Evolutionary conservation across 2,888 invertebrate species (phyloP).

Genomic region (Drosophila mayaguana): DNA sequence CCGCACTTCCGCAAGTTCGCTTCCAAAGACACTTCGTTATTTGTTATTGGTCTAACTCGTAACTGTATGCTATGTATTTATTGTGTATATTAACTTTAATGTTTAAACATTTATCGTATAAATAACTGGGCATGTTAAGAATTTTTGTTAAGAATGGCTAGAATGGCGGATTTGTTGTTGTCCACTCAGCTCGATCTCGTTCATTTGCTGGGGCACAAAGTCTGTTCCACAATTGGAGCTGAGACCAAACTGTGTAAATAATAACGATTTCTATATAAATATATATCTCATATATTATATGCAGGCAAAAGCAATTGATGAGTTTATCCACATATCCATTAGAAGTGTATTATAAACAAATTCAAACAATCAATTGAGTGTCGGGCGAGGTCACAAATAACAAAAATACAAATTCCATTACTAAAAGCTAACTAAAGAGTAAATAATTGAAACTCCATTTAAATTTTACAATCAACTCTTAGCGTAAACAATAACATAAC

Average conservation of each 20-base stretch:
- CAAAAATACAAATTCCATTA: background rate
- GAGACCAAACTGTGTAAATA: constrained; percentile 27
- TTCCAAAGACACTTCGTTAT: constrained; percentile 12
- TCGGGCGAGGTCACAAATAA: background rate
- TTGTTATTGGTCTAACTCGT: constrained; percentile 39
- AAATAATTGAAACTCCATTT: background rate
- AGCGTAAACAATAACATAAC: background rate
- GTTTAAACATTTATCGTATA: constrained; percentile 8
- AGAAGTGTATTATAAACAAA: background rate
- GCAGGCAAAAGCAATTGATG: constrained; percentile 1
- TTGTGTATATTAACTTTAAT: constrained; percentile 56
- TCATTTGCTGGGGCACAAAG: background rate
- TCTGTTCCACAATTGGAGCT: background rate
- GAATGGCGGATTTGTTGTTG: constrained; percentile 17
- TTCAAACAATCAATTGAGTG: background rate
- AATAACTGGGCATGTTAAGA: constrained; percentile 22
- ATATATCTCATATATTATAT: background rate
- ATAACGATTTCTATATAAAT: background rate
- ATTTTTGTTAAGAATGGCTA: constrained; percentile 14
- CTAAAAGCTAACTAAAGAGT: background rate
- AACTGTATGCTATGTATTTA: constrained; percentile 48
- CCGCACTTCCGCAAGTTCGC: background rate
- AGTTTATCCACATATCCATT: constrained; percentile 1
- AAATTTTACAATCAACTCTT: background rate
- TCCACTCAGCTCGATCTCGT: constrained; percentile 27